Percentiles rank a stretch among this genome's conserved stretches.
phyloP scores from a whole-genome alignment of 2,888 invertebrate species.

The Pachydiplax longipennis region DNA sequence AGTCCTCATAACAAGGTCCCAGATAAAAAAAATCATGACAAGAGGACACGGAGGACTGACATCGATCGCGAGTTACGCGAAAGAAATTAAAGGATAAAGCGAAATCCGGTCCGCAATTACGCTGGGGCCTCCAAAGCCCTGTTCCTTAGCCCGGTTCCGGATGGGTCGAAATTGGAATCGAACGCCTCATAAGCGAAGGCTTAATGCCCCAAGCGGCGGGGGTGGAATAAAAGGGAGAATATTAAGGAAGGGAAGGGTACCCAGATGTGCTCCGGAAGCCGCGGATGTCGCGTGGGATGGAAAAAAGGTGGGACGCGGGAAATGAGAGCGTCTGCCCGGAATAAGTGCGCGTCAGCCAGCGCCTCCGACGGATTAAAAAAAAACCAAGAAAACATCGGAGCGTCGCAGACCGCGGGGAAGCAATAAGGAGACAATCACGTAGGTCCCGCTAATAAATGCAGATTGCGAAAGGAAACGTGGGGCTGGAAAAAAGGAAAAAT shows the following conservation, averaged over 20 bases:
- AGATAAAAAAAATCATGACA: too few relatives aligned
- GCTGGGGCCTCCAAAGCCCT: background rate
- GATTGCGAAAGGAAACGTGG: background rate
- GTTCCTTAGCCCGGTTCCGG: too few relatives aligned
- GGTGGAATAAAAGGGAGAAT: background rate
- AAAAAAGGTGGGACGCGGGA: too few relatives aligned
- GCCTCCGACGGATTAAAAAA: background rate
- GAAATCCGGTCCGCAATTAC: background rate
- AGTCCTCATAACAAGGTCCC: too few relatives aligned
- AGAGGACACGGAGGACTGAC: too few relatives aligned
- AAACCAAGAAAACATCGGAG: background rate
- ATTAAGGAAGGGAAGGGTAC: background rate
- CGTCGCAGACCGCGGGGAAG: background rate
- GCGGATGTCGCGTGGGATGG: background rate
- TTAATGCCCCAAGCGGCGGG: background rate
- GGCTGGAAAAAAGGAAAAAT: background rate
- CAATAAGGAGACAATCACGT: constrained; percentile 20
- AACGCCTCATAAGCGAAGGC: background rate
- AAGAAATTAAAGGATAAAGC: background rate
- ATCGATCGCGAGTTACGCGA: too few relatives aligned
- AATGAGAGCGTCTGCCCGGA: too few relatives aligned
- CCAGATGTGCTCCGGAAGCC: background rate
- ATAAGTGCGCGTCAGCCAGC: too few relatives aligned
- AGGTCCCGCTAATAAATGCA: background rate
- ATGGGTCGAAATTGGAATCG: background rate